phyloP scores from a whole-genome alignment of 2,888 invertebrate species.

The Pyralis farinalis region DNA sequence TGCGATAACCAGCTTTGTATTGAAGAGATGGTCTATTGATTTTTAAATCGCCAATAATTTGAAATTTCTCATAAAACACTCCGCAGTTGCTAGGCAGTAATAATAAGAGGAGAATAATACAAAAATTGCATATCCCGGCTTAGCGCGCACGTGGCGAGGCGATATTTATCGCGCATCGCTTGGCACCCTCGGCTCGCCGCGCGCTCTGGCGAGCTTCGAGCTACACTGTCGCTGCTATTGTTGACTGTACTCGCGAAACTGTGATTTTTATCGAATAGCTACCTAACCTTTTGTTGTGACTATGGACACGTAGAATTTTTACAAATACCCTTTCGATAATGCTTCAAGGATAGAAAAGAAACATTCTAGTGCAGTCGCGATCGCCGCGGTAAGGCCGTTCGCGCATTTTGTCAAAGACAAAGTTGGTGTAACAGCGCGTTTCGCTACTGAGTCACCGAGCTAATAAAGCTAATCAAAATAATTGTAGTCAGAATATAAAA shows the following conservation, averaged over 20 bases:
- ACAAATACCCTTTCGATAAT: too few species aligned
- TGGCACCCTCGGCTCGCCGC: conserved; percentile 43
- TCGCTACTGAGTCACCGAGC: too few species aligned
- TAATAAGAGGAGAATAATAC: conserved; percentile 55
- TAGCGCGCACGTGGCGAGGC: conserved; percentile 55
- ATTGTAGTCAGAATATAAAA: too few species aligned
- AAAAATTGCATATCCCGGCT: conserved; percentile 60
- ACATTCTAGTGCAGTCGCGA: too few species aligned
- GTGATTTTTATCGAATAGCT: conserved; percentile 3
- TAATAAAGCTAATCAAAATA: too few species aligned
- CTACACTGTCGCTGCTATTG: conserved; percentile 8
- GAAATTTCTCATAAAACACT: conserved; percentile 39
- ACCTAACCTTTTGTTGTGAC: not conserved
- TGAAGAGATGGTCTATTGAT: not conserved
- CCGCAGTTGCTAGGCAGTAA: conserved; percentile 37
- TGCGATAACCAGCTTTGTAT: not conserved
- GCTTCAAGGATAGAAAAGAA: too few species aligned
- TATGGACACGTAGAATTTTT: too few species aligned
- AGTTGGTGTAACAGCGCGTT: too few species aligned
- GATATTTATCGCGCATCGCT: conserved; percentile 69
- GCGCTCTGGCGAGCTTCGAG: not conserved
- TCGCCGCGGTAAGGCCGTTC: too few species aligned
- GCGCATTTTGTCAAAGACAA: too few species aligned
- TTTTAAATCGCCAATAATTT: conserved; percentile 1
- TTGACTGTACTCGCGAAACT: conserved; percentile 10